Percentiles rank a stretch among this genome's conserved stretches.
phyloP scores from a whole-genome alignment of 2,113 vertebrate genomes.

The Natator depressus region DNA sequence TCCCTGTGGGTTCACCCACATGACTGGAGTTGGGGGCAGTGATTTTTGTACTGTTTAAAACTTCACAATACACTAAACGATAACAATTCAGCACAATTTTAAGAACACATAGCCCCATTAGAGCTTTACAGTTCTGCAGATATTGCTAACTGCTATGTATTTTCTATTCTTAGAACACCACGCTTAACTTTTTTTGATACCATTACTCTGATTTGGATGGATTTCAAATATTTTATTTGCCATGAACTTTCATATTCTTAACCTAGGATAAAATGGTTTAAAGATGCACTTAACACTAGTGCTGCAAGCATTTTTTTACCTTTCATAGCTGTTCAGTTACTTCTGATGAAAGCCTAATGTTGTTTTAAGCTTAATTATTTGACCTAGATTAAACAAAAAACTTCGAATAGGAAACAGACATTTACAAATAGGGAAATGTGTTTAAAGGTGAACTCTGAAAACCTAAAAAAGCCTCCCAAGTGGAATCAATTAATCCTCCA shows the following conservation, averaged over 20 bases:
- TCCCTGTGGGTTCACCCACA: conserved; percentile 63
- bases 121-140: conserved; percentile 54
- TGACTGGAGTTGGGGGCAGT: conserved; percentile 57
- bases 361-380: background rate
- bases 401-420: conserved; percentile 44
- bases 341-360: background rate
- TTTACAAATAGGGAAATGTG: conserved; percentile 58
- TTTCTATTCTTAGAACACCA: conserved; percentile 32
- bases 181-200: conserved; percentile 43
- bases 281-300: conserved; percentile 54
- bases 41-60: conserved; percentile 47
- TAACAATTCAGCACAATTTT: conserved; percentile 63
- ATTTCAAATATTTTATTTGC: conserved; percentile 65
- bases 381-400: conserved; percentile 31
- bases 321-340: conserved; percentile 33
- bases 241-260: conserved; percentile 63
- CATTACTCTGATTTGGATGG: conserved; percentile 62
- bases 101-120: conserved; percentile 62
- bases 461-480: conserved; percentile 79
- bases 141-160: background rate
- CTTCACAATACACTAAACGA: conserved; percentile 47
- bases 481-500: conserved; percentile 87
- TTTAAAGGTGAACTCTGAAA: conserved; percentile 72
- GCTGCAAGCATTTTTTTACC: conserved; percentile 49
- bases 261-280: conserved; percentile 30